A percentile compares a stretch with the other conserved stretches of the same genome.
phyloP scores from a whole-genome alignment of 2,888 invertebrate species.

The Dynastes maya region DNA sequence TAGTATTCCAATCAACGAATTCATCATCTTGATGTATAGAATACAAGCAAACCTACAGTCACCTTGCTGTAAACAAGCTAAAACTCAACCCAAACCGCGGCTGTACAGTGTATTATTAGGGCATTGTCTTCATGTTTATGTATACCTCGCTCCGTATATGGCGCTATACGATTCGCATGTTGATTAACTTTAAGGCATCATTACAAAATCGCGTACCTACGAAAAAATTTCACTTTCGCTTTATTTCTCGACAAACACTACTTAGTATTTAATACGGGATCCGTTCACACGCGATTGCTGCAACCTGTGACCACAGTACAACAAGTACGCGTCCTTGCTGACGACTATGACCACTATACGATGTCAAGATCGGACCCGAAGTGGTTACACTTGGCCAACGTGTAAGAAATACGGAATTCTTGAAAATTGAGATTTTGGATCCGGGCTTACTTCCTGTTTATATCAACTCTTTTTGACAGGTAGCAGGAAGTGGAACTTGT shows the following conservation, averaged over 20 bases:
- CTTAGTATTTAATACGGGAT: constrained; percentile 40
- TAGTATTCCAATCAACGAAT: background rate
- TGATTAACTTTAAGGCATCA: constrained; percentile 18
- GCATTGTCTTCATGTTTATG: background rate
- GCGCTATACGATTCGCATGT: constrained; percentile 1
- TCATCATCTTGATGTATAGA: background rate
- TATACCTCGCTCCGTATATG: background rate
- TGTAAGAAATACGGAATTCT: constrained; percentile 22
- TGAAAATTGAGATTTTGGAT: constrained; percentile 20
- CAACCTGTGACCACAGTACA: constrained; percentile 24
- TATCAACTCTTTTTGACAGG: background rate
- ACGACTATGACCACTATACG: constrained; percentile 44
- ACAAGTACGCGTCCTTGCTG: constrained; percentile 60
- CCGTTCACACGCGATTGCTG: constrained; percentile 24
- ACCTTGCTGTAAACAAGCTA: background rate
- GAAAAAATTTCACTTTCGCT: constrained; percentile 34
- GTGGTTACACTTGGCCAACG: constrained; percentile 56
- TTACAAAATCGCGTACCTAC: constrained; percentile 15
- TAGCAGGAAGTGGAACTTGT: background rate
- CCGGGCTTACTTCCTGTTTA: constrained; percentile 32
- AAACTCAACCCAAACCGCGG: no score
- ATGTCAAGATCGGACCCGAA: constrained; percentile 55
- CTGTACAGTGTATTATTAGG: background rate
- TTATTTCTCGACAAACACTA: constrained; percentile 26
- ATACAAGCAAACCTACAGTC: background rate